Conservation (phyloP, 2,113 vertebrate species). For the Otolemur garnettii region DNA sequence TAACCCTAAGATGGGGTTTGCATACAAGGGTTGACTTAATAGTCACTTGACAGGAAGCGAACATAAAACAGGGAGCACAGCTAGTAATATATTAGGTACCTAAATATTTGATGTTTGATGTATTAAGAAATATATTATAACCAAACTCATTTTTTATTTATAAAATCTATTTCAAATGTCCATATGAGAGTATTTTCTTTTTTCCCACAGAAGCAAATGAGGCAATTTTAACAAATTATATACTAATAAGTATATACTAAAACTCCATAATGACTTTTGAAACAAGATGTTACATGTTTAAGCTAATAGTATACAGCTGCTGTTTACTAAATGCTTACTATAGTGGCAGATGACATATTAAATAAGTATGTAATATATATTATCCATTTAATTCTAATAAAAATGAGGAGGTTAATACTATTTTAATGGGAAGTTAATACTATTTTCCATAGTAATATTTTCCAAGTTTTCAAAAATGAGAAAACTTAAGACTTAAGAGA, state of each 20-base stretch:
- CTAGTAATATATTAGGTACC: neutral
- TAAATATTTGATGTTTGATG: neutral
- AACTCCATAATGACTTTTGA: neutral
- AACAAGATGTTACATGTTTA: neutral
- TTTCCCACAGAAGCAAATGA: neutral
- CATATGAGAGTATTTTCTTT: neutral
- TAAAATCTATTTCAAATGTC: constrained; percentile 23
- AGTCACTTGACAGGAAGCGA: neutral
- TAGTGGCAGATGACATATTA: neutral
- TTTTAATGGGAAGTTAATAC: neutral
- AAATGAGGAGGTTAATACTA: neutral
- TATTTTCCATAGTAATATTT: neutral
- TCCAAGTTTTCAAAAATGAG: neutral
- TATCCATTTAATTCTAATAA: neutral
- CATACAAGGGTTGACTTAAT: neutral
- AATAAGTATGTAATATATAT: neutral
- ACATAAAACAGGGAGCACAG: neutral
- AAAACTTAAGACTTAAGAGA: constrained; percentile 6
- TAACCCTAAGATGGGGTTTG: neutral
- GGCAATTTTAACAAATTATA: constrained; percentile 23
- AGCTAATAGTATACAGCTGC: neutral
- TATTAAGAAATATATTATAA: constrained; percentile 4
- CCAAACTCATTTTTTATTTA: constrained; percentile 18
- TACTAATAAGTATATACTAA: neutral
- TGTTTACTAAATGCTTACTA: neutral